Evolutionary conservation across 2,888 invertebrate species (phyloP).

Genomic region (Steromphala cineraria): DNA sequence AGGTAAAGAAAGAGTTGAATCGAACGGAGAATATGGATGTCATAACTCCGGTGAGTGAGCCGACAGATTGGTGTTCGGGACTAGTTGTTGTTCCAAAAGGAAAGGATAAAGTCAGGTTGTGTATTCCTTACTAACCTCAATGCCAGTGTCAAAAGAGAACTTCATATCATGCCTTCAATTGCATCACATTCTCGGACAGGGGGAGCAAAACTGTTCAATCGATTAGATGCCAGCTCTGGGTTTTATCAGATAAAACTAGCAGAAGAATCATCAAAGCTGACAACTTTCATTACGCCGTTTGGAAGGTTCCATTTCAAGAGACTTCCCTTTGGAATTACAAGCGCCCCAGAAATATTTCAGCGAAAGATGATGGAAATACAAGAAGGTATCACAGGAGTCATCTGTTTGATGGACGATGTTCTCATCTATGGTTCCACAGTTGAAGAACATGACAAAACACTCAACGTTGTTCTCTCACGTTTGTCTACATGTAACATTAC

Average conservation of each 20-base stretch:
- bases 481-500: too few species aligned
- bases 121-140: slow-evolving; percentile 15
- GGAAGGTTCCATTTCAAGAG: slow-evolving; percentile 40
- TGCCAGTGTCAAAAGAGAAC: slow-evolving; percentile 25
- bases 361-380: slow-evolving; percentile 66
- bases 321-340: slow-evolving; percentile 55
- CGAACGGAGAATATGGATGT: too few species aligned
- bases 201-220: slow-evolving; percentile 26
- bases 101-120: too few species aligned
- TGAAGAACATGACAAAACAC: slow-evolving; percentile 28
- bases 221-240: slow-evolving; percentile 31
- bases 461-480: too few species aligned
- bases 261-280: slow-evolving; percentile 26
- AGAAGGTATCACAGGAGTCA: too few species aligned
- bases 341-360: slow-evolving; percentile 75
- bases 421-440: too few species aligned
- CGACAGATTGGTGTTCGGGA: too few species aligned
- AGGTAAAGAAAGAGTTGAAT: too few species aligned
- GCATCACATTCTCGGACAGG: slow-evolving; percentile 24
- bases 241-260: slow-evolving; percentile 28
- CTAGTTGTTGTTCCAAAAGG: too few species aligned
- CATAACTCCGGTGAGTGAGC: too few species aligned
- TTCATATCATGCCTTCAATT: slow-evolving; percentile 21
- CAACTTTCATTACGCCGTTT: slow-evolving; percentile 48
- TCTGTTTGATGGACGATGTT: slow-evolving; percentile 44